Evolutionary conservation across 2,888 invertebrate genomes (phyloP).

Genomic region (Morpho helenor): DNA sequence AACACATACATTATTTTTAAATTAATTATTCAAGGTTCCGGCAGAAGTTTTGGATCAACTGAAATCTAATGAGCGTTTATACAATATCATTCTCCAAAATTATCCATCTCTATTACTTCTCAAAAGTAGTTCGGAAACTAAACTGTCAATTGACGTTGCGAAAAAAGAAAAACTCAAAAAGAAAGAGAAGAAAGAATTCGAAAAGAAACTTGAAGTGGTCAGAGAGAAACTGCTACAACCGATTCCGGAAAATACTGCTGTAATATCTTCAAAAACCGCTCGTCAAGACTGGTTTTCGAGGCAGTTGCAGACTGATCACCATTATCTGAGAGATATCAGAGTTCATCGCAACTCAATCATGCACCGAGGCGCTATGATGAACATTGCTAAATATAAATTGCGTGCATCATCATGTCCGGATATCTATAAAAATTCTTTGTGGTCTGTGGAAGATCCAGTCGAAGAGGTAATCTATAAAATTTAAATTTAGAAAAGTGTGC

Average conservation of each 20-base stretch:
- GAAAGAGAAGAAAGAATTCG: conserved; percentile 55
- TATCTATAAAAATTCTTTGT: conserved; percentile 92
- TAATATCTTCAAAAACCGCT: conserved; percentile 43
- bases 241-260: conserved; percentile 62
- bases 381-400: conserved; percentile 89
- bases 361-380: conserved; percentile 92
- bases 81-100: conserved; percentile 85
- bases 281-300: conserved; percentile 66
- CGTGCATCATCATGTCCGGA: conserved; percentile 96
- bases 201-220: conserved; percentile 60
- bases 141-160: conserved; percentile 62
- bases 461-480: conserved; percentile 61
- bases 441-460: conserved; percentile 86
- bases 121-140: conserved; percentile 82
- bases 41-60: conserved; percentile 85
- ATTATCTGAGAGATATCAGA: conserved; percentile 84
- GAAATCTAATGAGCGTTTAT: conserved; percentile 80
- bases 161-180: conserved; percentile 34
- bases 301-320: conserved; percentile 79
- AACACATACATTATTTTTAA: no score
- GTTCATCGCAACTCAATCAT: conserved; percentile 91
- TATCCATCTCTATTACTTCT: conserved; percentile 84
- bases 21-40: conserved; percentile 75
- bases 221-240: conserved; percentile 63
- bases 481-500: neutral